Conservation (phyloP, 1,140 invertebrate species). For the Camponotus pennsylvanicus region DNA sequence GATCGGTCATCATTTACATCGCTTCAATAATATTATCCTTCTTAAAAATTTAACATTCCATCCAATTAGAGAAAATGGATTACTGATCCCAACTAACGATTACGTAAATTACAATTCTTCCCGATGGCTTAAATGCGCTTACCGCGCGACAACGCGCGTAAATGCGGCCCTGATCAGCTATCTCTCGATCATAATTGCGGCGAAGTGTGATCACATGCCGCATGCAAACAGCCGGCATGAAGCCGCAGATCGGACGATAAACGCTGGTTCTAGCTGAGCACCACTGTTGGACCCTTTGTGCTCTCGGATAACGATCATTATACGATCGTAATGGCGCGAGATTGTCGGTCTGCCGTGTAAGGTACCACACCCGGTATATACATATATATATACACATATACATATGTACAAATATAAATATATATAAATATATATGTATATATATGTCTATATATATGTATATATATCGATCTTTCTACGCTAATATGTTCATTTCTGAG, state of each 20-base stretch:
- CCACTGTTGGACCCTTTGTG: conserved; percentile 80
- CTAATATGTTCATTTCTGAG: conserved; percentile 72
- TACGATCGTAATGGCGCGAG: conserved; percentile 81
- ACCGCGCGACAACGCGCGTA: conserved; percentile 19
- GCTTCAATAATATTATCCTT: neutral
- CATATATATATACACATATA: neutral
- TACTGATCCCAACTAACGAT: neutral
- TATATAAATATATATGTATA: conserved; percentile 3
- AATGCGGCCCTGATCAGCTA: conserved; percentile 66
- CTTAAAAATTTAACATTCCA: conserved; percentile 8
- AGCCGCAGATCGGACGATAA: conserved; percentile 51
- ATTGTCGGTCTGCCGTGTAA: conserved; percentile 78
- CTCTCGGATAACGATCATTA: conserved; percentile 81
- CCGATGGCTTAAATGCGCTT: neutral
- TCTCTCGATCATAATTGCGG: conserved; percentile 79
- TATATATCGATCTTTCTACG: conserved; percentile 43
- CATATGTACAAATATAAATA: neutral
- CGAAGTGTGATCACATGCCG: conserved; percentile 72
- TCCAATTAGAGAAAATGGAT: conserved; percentile 36
- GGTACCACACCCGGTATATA: conserved; percentile 63
- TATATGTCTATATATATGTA: neutral
- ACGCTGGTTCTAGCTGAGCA: conserved; percentile 71
- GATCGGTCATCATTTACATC: neutral
- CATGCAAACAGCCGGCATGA: conserved; percentile 30
- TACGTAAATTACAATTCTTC: conserved; percentile 43